phyloP scores from a whole-genome alignment of 2,797 vertebrate genomes.

The Lepidocolaptes lacrymiger region DNA sequence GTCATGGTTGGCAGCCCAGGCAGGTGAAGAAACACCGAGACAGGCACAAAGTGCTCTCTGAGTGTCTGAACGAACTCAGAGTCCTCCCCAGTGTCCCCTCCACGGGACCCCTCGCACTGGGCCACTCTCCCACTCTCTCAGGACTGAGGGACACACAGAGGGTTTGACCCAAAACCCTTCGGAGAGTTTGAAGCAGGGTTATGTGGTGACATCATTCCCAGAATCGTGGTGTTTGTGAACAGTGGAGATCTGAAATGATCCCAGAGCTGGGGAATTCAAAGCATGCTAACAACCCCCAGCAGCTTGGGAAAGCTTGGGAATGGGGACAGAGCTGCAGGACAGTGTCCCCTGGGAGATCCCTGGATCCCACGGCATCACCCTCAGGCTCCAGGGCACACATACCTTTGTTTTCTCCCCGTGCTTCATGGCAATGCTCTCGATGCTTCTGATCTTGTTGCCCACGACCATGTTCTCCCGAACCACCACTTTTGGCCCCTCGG shows the following conservation, averaged over 20 bases:
- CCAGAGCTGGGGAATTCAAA: conserved; percentile 59
- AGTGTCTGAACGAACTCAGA: not conserved
- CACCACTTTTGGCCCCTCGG: conserved; percentile 17
- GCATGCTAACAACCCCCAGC: not conserved
- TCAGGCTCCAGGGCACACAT: not conserved
- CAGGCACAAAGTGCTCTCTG: not conserved
- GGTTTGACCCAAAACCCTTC: conserved; percentile 21
- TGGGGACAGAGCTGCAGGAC: not conserved
- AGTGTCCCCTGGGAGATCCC: not conserved
- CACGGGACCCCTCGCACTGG: not conserved
- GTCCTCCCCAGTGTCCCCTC: not conserved
- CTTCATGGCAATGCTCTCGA: conserved; percentile 59
- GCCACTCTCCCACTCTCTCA: conserved; percentile 8
- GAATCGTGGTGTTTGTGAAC: not conserved
- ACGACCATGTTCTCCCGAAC: not conserved
- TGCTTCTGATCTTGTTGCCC: conserved; percentile 79
- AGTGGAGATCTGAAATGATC: conserved; percentile 27
- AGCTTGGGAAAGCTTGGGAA: conserved; percentile 65
- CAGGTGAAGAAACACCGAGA: not conserved
- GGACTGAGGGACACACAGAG: not conserved
- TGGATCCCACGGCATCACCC: not conserved
- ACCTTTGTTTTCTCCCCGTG: conserved; percentile 84
- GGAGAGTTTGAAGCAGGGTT: not conserved
- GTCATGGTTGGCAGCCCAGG: not conserved
- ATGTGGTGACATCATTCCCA: conserved; percentile 63